Base-by-base conservation (phyloP, 2,113 vertebrate species). In the Chaetura pelagica region DNA sequence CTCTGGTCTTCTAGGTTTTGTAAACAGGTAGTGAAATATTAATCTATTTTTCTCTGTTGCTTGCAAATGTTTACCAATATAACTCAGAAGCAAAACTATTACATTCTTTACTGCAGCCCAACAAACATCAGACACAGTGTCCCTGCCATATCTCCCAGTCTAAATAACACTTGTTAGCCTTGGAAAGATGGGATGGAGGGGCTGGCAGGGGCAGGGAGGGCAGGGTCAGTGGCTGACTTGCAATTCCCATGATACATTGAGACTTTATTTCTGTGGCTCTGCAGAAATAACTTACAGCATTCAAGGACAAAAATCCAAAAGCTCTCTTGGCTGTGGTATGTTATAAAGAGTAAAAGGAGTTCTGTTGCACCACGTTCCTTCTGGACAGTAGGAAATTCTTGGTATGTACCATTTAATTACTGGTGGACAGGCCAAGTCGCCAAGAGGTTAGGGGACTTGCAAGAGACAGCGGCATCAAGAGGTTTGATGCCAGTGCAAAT, bases 201-300 rank as follows among this genome's bases (percentile, higher is more conserved):
- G 40, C 89, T 86, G 64, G 59, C 59, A 75, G 35, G 90, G 54
- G 73, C 62, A 68, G 40, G 78, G 52, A 27, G n/a, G 38, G 78
- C 46, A 0, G 0, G 49, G 16, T 12, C 19, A 24, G 22, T 2
- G 1, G 26, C 51, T 48, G 13, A 58, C 22, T 62, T 84, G 55
- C 13, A 38, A 9, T 35, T 89, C 42, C 35, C 30, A 22, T 78
- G 46, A 9, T 77, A 59, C 3, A 10, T 9, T 69, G 38, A 52
- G 12, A 42, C 12, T 46, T 55, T 63, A 61, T 24, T 20, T 69
- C 64, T 51, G 11, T 38, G 15, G 44, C 78, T 82, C 26, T 89
- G 79, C 52, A 92, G 79, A 91, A 82, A 40, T 34, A 84, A 63
- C 23, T n/a, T 55, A 17, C 4, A 4, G 18, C 18, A 24, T 34